Base-by-base conservation (phyloP, 2,113 vertebrate genomes). In the Percina caprodes region DNA sequence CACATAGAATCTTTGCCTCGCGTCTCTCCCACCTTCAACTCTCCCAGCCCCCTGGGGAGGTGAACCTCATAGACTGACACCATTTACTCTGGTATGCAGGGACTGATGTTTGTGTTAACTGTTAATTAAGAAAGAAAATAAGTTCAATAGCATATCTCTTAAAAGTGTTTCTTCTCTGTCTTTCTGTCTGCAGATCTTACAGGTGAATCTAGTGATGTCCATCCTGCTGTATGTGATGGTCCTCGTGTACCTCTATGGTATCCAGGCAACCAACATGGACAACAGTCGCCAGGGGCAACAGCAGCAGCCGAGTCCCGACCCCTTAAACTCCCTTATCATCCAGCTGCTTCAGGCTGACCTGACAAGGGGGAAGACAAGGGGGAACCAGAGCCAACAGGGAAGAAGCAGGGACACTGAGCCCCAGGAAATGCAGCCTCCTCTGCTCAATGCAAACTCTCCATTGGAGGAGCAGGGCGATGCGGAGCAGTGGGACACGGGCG, bases 161-260 rank as follows among this genome's bases (percentile, higher is more conserved):
- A 63, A 73, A 46, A 5, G 13, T 21, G 0, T 49, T 4, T 84
- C 21, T 88, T n/a, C n/a, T n/a, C n/a, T n/a, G n/a, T n/a, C 48
- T 91, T 24, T 94, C 91, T 91, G 74, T 92, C 78, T 94, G 24
- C 93, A 99, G 98, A 93, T 99, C 95, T 97, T 99, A 97, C 97
- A 99, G 97, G 98, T 99, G 97, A 99, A 99, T 97, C 97, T 98
- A 97, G 98, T 98, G 96, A 99, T 99, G 98, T 99, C 97, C 96
- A 97, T 99, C 96, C 96, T 99, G 96, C 96, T 99, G 95, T 99
- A 98, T 95, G 96, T 97, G 95, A 97, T 98, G 97, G 97, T 99
- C 96, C 97, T 99, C 79, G 83, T 97, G 93, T 99, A 98, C 96
- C 97, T 99, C 93, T 97, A 97, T 95, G 97, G 97, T 95, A 96